Base-by-base conservation (phyloP, 2,888 invertebrate genomes). In the Aporophyla lueneburgensis region DNA sequence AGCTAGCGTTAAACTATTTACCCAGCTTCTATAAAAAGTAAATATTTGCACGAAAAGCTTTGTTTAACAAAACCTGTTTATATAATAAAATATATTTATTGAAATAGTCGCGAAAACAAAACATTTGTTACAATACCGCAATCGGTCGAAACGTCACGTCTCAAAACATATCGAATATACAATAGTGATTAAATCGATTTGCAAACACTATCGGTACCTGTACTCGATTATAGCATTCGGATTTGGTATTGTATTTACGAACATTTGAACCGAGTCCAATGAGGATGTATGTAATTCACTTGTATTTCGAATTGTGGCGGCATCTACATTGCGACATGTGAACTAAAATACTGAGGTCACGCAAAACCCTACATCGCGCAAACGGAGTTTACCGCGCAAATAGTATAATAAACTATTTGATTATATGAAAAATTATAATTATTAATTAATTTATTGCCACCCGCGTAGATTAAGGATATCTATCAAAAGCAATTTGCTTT, bases 181-280 rank as follows among this genome's bases (percentile, higher is more conserved):
- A 58, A 74, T 76, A 63, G 71, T 65, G 88, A 80, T 79, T 79
- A 74, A 85, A 84, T 84, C 79, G 81, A 80, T 84, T 81, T 62
- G 76, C 74, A 80, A 82, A 78, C 70, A 82, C 67, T 72, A 74
- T 77, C 68, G 73, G 71, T 70, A 74, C 62, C 78, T 88, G 81
- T 67, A 61, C 71, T 79, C 80, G 75, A 86, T 86, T 83, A 80
- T 65, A 58, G 81, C 75, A 73, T 76, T 76, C 69, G 51, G 40
- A 72, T 76, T 82, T 80, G 69, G 65, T 71, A 80, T n/a, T 59
- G 62, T 7, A 65, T 63, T 67, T 74, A 76, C 78, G 79, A 81
- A 76, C 53, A 69, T 71, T 77, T 74, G 49, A 33, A 46, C 5
- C 7, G n/a, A 54, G 27, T 66, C 53, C 19, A 54, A 21, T 10